Evolutionary conservation across 2,888 invertebrate species (phyloP).

Genomic region (Bibio marci): DNA sequence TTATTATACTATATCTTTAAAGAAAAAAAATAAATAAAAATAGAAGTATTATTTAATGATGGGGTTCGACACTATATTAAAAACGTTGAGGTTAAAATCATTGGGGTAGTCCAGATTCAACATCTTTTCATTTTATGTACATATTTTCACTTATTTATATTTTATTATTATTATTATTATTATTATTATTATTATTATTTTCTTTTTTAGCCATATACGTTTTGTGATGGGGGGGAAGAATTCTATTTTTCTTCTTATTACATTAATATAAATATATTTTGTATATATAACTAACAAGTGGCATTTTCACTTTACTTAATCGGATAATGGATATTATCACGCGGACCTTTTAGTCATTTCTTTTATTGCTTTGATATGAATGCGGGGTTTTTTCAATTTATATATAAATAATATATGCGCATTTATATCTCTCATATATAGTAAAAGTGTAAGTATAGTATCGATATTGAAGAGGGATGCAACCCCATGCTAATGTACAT

Average conservation of each 20-base stretch:
- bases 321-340: conserved; percentile 30
- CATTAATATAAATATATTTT: too few relatives aligned
- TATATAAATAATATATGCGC: too few relatives aligned
- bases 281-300: conserved; percentile 29
- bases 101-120: conserved; percentile 5
- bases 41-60: too few relatives aligned
- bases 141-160: too few relatives aligned
- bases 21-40: too few relatives aligned
- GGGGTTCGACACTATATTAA: background rate
- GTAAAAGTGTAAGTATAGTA: background rate
- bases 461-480: background rate
- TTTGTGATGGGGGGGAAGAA: conserved; percentile 1
- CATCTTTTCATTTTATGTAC: background rate
- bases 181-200: background rate
- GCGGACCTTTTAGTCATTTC: conserved; percentile 11
- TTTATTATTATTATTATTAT: background rate
- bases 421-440: background rate
- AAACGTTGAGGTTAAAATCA: conserved; percentile 4
- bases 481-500: background rate
- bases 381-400: too few relatives aligned
- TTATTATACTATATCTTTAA: too few relatives aligned
- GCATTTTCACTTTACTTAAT: conserved; percentile 43
- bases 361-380: background rate
- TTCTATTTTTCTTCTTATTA: too few relatives aligned
- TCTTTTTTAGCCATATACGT: too few relatives aligned